Evolutionary conservation across 2,888 invertebrate species (phyloP).

Genomic region (Digitonthophagus gazella): DNA sequence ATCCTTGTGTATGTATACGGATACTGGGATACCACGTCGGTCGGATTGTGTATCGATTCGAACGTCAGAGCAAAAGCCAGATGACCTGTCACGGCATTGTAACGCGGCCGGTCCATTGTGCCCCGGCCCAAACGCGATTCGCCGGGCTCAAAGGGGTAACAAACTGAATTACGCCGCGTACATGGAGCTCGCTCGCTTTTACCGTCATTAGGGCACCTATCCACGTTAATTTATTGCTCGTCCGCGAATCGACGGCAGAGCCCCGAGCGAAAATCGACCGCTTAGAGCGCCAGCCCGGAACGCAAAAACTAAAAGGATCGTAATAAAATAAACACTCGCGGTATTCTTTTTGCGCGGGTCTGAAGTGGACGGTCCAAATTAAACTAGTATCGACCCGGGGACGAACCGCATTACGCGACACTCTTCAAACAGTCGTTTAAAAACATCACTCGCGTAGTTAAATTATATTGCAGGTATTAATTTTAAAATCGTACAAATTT

Average conservation of each 20-base stretch:
- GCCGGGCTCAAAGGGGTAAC: conserved; percentile 15
- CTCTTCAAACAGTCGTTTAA: neutral
- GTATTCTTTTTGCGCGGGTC: neutral
- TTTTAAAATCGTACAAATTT: too few species aligned
- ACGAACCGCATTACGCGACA: neutral
- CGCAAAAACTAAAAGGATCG: neutral
- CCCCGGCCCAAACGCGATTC: conserved; percentile 8
- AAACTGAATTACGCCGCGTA: conserved; percentile 16
- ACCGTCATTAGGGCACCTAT: conserved; percentile 16
- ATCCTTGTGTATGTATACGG: neutral
- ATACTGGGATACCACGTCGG: neutral
- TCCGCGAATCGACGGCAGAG: conserved; percentile 5
- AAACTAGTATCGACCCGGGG: neutral
- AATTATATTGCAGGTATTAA: too few species aligned
- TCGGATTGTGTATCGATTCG: conserved; percentile 8
- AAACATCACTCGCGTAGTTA: neutral
- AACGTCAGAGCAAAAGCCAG: conserved; percentile 9
- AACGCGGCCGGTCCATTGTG: conserved; percentile 9
- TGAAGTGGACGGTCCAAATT: neutral
- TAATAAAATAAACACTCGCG: neutral
- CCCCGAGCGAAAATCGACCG: neutral
- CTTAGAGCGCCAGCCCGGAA: neutral
- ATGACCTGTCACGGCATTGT: conserved; percentile 16
- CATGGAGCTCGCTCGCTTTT: conserved; percentile 11
- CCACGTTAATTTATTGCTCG: conserved; percentile 16